Base-by-base conservation (phyloP, 2,797 vertebrate species). In the Mionectes olivaceus region DNA sequence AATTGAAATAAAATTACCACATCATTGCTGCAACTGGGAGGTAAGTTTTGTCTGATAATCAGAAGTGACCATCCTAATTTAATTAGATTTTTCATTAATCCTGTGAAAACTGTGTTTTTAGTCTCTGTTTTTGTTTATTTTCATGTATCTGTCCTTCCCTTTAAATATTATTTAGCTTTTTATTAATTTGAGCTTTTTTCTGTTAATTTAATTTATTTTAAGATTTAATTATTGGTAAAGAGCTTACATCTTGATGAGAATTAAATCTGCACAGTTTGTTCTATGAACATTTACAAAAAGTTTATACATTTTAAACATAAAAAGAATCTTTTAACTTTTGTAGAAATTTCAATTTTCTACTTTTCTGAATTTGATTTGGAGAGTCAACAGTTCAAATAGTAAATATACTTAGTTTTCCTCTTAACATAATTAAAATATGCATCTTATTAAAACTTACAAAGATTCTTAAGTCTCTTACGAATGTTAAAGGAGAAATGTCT, bases 341-440 rank as follows among this genome's bases (percentile, higher is more conserved):
- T 33, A 52, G 14, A 70, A 95, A 56, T 63, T 83, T 49, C 32
- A 35, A 8, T 88, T 77, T 70, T 7, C 16, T 53, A 33, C 25
- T 79, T 86, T 73, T 65, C 61, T 91, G 78, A 79, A 37, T 74
- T 61, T 94, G 13, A 83, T 81, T 50, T 61, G 23, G 23, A 74
- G 23, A 73, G 12, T 52, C 18, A 81, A 41, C 9, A 28, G 16
- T 71, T 67, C 44, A 57, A 78, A 52, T 21, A 70, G 2, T 43
- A 69, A 83, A 78, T 35, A 56, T 47, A 44, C 74, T 49, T 71
- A 13, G 1, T 53, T 96, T 94, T 94, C 27, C 63, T 74, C 95
- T 96, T 89, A 93, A 90, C 7, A 7, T 61, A 74, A 95, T 95
- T 89, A 93, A 92, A 96, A 94, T 94, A 96, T 24, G 16, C 37